A percentile compares a stretch with the other conserved stretches of the same genome.
Conservation (phyloP, 1,140 invertebrate genomes). For the Trinorchestia longiramus region DNA sequence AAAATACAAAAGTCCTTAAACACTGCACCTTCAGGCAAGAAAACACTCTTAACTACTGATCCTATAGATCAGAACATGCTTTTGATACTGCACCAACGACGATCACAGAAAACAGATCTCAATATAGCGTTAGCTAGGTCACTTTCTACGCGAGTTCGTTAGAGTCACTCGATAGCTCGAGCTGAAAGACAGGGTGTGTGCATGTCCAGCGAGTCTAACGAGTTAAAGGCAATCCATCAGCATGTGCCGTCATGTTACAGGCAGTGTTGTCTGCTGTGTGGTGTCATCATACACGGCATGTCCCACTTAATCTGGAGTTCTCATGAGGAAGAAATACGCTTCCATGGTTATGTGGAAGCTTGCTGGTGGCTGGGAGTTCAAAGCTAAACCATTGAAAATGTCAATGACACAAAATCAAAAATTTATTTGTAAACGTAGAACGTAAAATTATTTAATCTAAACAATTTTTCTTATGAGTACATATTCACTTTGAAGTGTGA, state of each 20-base stretch:
- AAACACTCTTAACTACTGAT: neutral
- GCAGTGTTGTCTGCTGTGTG: neutral
- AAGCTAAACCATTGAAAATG: neutral
- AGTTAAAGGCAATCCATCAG: neutral
- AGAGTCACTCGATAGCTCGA: neutral
- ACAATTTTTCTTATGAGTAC: neutral
- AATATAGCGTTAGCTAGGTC: neutral
- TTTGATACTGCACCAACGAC: neutral
- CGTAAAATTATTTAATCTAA: neutral
- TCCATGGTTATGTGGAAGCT: neutral
- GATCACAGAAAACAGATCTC: neutral
- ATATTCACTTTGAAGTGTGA: neutral
- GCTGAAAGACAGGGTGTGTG: neutral
- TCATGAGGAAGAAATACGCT: neutral
- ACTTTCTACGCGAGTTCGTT: neutral
- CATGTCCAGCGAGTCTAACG: too few relatives aligned
- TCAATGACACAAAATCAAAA: neutral
- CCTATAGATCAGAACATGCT: neutral
- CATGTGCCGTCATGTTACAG: neutral
- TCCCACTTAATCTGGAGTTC: neutral
- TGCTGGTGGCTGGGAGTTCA: neutral
- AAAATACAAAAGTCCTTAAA: too few relatives aligned
- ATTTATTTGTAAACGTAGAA: neutral
- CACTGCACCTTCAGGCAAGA: too few relatives aligned
- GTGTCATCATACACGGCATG: neutral